Percentiles rank a stretch among this genome's conserved stretches.
Evolutionary conservation across 2,888 invertebrate species (phyloP).

Genomic region (Listrodromus nycthemerus): DNA sequence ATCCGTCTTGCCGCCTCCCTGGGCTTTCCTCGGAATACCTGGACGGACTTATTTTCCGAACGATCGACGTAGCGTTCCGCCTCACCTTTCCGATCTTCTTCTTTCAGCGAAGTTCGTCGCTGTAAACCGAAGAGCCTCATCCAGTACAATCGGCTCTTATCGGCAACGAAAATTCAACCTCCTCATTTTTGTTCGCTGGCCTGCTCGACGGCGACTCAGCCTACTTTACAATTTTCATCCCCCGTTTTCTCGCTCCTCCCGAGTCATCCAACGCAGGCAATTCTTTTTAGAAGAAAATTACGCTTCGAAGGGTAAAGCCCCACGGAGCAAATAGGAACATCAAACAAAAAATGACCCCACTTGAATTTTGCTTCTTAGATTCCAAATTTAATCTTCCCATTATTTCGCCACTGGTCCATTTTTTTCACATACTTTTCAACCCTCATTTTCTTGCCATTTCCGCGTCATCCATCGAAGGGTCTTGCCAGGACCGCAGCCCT

Average conservation of each 20-base stretch:
- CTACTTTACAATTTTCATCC: too few species aligned
- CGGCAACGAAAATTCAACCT: slow-evolving; percentile 35
- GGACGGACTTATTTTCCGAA: slow-evolving; percentile 60
- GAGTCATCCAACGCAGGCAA: too few species aligned
- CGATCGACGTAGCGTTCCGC: slow-evolving; percentile 28
- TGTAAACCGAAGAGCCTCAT: slow-evolving; percentile 42
- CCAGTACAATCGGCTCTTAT: slow-evolving; percentile 27
- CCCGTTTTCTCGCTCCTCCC: too few species aligned
- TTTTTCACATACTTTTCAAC: too few species aligned
- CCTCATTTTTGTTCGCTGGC: too few species aligned
- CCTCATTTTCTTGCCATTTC: neutral
- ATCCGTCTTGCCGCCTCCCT: slow-evolving; percentile 29
- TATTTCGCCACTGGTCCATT: too few species aligned
- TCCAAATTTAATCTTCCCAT: too few species aligned
- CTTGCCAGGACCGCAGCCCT: slow-evolving; percentile 40
- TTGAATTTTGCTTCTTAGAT: too few species aligned
- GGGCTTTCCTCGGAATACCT: slow-evolving; percentile 43
- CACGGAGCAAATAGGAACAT: too few species aligned
- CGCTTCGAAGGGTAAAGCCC: too few species aligned
- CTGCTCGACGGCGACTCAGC: neutral
- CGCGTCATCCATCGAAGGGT: slow-evolving; percentile 17
- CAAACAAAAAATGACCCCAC: too few species aligned
- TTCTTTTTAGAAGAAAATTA: too few species aligned
- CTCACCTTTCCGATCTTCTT: neutral
- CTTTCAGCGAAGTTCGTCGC: slow-evolving; percentile 3